Conservation (phyloP, 2,113 vertebrate genomes). For the Entelurus aequoreus region DNA sequence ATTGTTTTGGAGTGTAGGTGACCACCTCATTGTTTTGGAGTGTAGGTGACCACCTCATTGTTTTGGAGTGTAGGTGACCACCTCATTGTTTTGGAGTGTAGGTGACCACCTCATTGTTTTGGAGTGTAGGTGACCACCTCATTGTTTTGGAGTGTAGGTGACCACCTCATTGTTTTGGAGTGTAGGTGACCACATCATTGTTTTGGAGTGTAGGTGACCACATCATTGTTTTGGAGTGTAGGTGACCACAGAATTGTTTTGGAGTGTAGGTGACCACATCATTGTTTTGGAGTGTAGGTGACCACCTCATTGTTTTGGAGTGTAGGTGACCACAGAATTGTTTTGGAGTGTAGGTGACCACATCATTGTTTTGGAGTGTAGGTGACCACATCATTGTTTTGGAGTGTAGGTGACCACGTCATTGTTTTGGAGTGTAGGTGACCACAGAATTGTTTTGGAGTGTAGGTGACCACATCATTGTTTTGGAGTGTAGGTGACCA, state of each 20-base stretch:
- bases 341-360: conserved; percentile 80
- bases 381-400: conserved; percentile 36
- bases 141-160: conserved; percentile 67
- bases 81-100: conserved; percentile 58
- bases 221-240: no score
- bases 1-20: conserved; percentile 67
- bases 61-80: conserved; percentile 68
- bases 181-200: conserved; percentile 68
- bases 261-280: conserved; percentile 74
- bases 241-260: no score
- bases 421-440: no score
- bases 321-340: no score
- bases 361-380: conserved; percentile 58
- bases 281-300: conserved; percentile 67
- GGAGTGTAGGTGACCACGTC: conserved; percentile 68
- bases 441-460: no score
- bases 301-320: background rate
- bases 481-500: conserved; percentile 68
- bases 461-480: conserved; percentile 69
- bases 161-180: background rate
- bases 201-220: conserved; percentile 68
- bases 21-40: background rate
- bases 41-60: conserved; percentile 68
- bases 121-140: conserved; percentile 68
- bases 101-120: conserved; percentile 36